phyloP scores from a whole-genome alignment of 2,888 invertebrate genomes.

The Agonopterix arenella region DNA sequence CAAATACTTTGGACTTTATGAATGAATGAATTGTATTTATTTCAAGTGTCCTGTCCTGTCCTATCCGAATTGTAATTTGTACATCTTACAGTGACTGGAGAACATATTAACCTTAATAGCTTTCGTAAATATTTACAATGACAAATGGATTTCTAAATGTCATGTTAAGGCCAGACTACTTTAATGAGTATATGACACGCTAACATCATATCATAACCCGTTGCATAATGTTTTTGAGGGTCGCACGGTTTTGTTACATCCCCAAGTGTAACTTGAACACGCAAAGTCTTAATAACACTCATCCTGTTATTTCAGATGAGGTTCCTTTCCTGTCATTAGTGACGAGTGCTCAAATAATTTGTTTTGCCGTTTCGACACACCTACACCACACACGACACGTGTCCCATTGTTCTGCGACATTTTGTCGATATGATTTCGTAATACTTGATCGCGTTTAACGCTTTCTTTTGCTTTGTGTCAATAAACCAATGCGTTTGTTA shows the following conservation, averaged over 20 bases:
- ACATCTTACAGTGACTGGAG: constrained; percentile 6
- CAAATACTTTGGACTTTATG: no score
- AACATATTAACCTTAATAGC: constrained; percentile 14
- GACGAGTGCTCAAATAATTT: constrained; percentile 30
- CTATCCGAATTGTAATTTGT: not conserved
- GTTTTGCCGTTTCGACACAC: constrained; percentile 35
- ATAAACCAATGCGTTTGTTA: constrained; percentile 11
- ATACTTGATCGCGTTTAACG: constrained; percentile 22
- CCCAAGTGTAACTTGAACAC: constrained; percentile 37
- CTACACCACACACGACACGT: constrained; percentile 23
- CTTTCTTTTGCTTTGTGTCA: constrained; percentile 21
- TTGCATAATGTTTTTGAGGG: constrained; percentile 20
- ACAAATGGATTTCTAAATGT: constrained; percentile 26
- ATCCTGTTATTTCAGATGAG: constrained; percentile 47
- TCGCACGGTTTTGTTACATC: constrained; percentile 25
- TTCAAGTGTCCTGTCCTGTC: no score
- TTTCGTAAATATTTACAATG: constrained; percentile 8
- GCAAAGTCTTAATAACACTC: constrained; percentile 41
- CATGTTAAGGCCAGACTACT: constrained; percentile 29
- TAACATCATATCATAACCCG: constrained; percentile 18
- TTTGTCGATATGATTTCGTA: constrained; percentile 22
- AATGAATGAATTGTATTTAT: no score
- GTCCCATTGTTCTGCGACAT: constrained; percentile 39
- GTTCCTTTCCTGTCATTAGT: constrained; percentile 41
- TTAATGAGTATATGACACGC: constrained; percentile 34